phyloP scores from a whole-genome alignment of 2,797 vertebrate species.

The Carcharodon carcharias region DNA sequence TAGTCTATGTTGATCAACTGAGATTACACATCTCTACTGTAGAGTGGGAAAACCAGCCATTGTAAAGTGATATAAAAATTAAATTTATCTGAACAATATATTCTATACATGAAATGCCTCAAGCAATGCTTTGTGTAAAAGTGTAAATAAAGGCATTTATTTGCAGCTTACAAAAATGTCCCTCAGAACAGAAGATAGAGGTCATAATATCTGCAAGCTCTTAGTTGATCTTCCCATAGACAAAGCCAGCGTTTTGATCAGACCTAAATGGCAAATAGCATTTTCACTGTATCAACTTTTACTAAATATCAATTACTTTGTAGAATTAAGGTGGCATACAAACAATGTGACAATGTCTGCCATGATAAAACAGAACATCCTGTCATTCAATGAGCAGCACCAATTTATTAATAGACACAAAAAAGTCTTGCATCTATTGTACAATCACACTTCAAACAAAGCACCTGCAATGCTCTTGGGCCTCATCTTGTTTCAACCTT shows the following conservation, averaged over 20 bases:
- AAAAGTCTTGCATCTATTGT: not conserved
- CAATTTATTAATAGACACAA: not conserved
- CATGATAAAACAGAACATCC: not conserved
- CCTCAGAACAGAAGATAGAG: not conserved
- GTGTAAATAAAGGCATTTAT: not conserved
- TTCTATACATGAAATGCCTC: not conserved
- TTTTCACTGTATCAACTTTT: not conserved
- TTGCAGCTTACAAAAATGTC: not conserved
- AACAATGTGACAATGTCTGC: not conserved
- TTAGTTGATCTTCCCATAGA: not conserved
- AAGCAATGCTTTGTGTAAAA: not conserved
- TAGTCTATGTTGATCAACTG: not conserved
- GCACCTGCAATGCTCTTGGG: not conserved
- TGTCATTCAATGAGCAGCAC: not conserved
- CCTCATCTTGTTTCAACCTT: not conserved
- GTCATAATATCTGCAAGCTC: not conserved
- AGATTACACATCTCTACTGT: not conserved
- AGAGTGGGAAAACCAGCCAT: not conserved
- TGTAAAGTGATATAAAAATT: not conserved
- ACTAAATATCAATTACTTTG: not conserved
- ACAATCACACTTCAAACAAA: not conserved
- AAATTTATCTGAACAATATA: not conserved
- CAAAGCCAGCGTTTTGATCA: not conserved
- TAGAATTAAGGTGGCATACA: not conserved
- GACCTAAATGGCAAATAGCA: not conserved